phyloP scores from a whole-genome alignment of 2,797 vertebrate species.

The Salarias fasciatus region DNA sequence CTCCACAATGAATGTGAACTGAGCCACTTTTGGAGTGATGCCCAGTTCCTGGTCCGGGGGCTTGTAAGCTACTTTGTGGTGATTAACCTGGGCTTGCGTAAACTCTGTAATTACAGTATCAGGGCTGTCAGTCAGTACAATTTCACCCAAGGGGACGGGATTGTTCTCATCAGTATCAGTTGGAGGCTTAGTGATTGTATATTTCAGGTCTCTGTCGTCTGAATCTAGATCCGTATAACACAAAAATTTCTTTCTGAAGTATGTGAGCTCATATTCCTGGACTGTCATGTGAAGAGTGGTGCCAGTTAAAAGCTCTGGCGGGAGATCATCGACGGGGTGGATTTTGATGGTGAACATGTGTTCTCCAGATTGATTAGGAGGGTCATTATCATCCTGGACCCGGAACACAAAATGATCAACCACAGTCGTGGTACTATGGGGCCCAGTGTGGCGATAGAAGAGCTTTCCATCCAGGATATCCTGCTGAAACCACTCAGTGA shows the following conservation, averaged over 20 bases:
- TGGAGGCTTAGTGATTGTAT: constrained; percentile 83
- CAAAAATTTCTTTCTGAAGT: constrained; percentile 85
- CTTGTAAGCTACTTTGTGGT: constrained; percentile 89
- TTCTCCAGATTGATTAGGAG: constrained; percentile 87
- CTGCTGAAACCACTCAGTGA: constrained; percentile 89
- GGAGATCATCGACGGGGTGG: constrained; percentile 84
- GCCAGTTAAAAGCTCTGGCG: constrained; percentile 83
- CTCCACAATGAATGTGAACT: constrained; percentile 88
- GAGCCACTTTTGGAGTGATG: constrained; percentile 86
- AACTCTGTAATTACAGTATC: constrained; percentile 81
- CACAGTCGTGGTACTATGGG: constrained; percentile 81
- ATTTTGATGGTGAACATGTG: constrained; percentile 85
- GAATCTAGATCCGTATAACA: constrained; percentile 87
- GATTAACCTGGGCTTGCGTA: constrained; percentile 90
- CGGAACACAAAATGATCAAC: constrained; percentile 83
- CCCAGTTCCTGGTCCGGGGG: constrained; percentile 88
- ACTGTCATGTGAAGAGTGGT: constrained; percentile 89
- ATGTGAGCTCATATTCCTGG: constrained; percentile 87
- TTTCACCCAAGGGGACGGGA: constrained; percentile 80
- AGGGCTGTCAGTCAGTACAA: constrained; percentile 86
- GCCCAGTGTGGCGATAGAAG: constrained; percentile 86
- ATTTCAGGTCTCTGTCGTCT: constrained; percentile 89
- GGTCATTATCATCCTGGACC: constrained; percentile 90
- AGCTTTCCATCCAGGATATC: constrained; percentile 90
- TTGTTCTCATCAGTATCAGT: constrained; percentile 88